Base-by-base conservation (phyloP, 2,797 vertebrate genomes). In the Acanthurus lineatus region DNA sequence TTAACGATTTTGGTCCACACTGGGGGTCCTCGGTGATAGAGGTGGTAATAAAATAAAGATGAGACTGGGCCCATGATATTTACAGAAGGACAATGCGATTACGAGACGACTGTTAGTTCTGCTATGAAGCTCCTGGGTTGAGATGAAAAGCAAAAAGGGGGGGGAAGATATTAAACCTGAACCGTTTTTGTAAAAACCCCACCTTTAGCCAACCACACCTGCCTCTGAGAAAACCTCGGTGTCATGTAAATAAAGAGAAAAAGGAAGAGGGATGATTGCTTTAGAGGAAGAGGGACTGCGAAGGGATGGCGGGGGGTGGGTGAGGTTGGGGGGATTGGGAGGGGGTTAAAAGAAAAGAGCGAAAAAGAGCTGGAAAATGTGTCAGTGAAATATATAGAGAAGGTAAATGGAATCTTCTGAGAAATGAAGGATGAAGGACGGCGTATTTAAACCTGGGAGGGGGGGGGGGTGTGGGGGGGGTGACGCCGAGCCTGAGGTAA, bases 1-100 rank as follows among this genome's bases (percentile, higher is more conserved):
- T 83, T 77, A 86, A 82, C 16, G 49, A 88, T 92, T 89, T 89
- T 81, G 83, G 91, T 88, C 84, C 75, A 88, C 85, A 79, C 69
- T 79, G 76, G 79, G 76, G 83, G 83, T 91, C 86, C 91, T 91
- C 90, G 88, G 88, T 87, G 87, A 86, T 77, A 75, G 84, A 81
- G 83, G 58, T 89, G 87, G 90, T 92, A 95, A 93, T 95, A 94
- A 95, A 93, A 94, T 94, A 95, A 94, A 94, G 90, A 93, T 91
- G 88, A 94, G 89, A 86, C 86, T 52, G 82, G 85, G 76, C 81
- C 88, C 77, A 65, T 94, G 91, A 89, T 96, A 95, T 95, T 95
- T 96, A 94, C 93, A 89, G 90, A 92, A 54, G 88, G 88, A 90
- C 90, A 86, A 86, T 86, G 89, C 56, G 88, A 93, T 95, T 93